These are phyloP conservation scores for Ridgeia piscesae DNA, from an alignment of 1,140 invertebrate genomes.

Conservation along the genomic window DNA sequence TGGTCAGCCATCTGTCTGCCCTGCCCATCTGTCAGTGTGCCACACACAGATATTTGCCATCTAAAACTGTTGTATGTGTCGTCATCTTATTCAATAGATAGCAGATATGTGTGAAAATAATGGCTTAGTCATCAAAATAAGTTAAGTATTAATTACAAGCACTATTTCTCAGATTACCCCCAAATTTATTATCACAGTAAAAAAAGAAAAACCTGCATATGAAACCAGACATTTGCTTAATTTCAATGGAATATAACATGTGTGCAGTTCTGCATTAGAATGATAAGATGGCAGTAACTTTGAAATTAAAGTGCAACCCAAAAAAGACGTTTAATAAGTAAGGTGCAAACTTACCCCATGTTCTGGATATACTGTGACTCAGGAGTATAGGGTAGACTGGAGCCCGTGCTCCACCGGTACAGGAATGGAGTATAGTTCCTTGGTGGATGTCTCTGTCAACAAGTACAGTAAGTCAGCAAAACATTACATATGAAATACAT, in stretches of 20 bases:
- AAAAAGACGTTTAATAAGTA: constrained; percentile 25
- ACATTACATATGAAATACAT: not conserved
- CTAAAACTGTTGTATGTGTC: not conserved
- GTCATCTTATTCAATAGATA: not conserved
- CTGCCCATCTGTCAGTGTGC: no score
- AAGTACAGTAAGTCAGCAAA: constrained; percentile 5
- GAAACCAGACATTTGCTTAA: no score
- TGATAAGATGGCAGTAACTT: not conserved
- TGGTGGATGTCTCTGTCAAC: constrained; percentile 34
- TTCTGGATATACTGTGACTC: constrained; percentile 9
- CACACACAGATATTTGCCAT: no score
- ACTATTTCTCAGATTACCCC: no score
- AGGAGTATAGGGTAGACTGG: not conserved
- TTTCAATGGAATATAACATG: no score
- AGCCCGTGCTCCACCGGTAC: constrained; percentile 25
- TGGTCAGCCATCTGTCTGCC: no score
- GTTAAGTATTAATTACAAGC: no score
- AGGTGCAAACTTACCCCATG: not conserved
- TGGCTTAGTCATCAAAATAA: not conserved
- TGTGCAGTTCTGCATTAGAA: not conserved
- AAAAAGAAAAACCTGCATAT: no score
- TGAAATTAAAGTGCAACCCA: not conserved
- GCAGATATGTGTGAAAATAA: not conserved
- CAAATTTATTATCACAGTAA: no score
- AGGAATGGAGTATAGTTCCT: constrained; percentile 34